Conservation (phyloP, 1,140 invertebrate genomes). For the Anoplophora glabripennis region DNA sequence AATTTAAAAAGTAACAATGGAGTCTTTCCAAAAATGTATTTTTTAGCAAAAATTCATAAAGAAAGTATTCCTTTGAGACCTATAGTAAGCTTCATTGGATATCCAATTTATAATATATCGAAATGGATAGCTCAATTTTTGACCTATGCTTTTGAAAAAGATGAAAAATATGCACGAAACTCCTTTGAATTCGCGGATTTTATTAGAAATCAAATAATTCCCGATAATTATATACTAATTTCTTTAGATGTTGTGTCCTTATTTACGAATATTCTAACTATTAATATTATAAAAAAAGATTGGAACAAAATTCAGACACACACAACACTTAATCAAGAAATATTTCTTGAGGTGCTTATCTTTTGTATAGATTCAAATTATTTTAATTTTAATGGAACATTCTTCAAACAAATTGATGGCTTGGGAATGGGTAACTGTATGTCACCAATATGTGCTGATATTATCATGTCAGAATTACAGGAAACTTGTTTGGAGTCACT, state of each 20-base stretch:
- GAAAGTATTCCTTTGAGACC: neutral
- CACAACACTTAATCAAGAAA: neutral
- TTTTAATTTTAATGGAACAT: slow-evolving; percentile 6
- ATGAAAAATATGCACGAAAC: neutral
- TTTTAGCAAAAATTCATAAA: neutral
- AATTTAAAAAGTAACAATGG: neutral
- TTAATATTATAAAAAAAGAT: neutral
- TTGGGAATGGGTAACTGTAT: slow-evolving; percentile 4
- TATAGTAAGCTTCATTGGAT: neutral
- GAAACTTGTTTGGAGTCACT: neutral
- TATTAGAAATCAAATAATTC: neutral
- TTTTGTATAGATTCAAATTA: slow-evolving; percentile 9
- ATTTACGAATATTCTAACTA: slow-evolving; percentile 10
- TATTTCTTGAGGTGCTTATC: neutral
- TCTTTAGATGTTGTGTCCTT: slow-evolving; percentile 9
- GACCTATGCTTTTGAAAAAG: neutral
- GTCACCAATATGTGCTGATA: slow-evolving; percentile 1
- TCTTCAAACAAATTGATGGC: slow-evolving; percentile 9
- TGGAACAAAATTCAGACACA: neutral
- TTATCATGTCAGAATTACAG: slow-evolving; percentile 7
- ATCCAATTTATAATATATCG: neutral
- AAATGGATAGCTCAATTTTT: neutral
- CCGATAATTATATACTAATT: neutral
- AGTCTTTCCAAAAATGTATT: too few species aligned
- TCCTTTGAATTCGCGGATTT: neutral